Evolutionary conservation across 2,797 vertebrate genomes (phyloP).

Genomic region (Hypotaenidia philippensis): DNA sequence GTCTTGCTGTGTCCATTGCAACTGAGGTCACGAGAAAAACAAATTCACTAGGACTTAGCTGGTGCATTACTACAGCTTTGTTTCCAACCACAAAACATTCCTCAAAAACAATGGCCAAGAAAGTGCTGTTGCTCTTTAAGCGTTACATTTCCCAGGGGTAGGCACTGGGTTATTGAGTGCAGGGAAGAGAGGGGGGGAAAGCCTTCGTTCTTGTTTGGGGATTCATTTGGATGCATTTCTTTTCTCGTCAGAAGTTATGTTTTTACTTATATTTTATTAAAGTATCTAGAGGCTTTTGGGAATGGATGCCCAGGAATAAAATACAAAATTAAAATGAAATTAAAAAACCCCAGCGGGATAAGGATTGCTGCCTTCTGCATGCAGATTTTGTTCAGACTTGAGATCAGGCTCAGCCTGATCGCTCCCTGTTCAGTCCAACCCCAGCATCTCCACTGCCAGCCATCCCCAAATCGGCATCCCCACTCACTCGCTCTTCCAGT

Average conservation of each 20-base stretch:
- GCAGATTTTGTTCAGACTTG: not conserved
- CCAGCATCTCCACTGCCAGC: fast-evolving
- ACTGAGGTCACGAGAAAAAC: constrained; percentile 38
- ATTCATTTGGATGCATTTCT: constrained; percentile 27
- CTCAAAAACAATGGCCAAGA: constrained; percentile 28
- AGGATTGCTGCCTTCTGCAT: not conserved
- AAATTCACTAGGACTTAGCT: constrained; percentile 11
- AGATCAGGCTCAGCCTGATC: not conserved
- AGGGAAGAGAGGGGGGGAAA: not conserved
- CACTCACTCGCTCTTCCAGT: not conserved
- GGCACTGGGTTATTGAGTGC: not conserved
- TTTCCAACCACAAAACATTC: constrained; percentile 38
- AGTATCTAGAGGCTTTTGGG: not conserved
- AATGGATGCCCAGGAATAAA: constrained; percentile 12
- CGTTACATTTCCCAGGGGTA: not conserved
- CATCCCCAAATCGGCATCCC: fast-evolving
- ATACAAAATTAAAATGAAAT: not conserved
- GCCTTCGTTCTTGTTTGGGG: not conserved
- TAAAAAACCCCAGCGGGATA: not conserved
- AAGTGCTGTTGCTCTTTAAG: constrained; percentile 17
- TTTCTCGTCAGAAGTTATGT: not conserved
- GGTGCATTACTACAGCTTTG: constrained; percentile 50
- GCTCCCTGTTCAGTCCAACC: fast-evolving
- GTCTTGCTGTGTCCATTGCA: not conserved
- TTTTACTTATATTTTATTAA: constrained; percentile 56